A percentile compares a stretch with the other conserved stretches of the same genome.
phyloP scores from a whole-genome alignment of 2,888 invertebrate species.

The Pristionchus maxplancki region DNA sequence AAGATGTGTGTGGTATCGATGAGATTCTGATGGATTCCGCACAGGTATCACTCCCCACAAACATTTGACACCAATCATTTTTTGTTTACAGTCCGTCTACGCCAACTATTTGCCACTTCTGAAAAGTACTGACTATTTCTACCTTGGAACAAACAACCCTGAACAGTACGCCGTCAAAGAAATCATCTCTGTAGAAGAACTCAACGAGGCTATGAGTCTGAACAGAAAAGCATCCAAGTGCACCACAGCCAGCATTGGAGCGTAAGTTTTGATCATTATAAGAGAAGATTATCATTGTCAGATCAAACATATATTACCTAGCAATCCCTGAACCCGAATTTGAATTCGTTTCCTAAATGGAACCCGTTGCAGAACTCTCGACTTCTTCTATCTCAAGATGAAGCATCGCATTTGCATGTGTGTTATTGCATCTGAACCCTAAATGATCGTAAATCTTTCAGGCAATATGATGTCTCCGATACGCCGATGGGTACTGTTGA shows the following conservation, averaged over 20 bases:
- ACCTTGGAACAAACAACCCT: not conserved
- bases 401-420: not conserved
- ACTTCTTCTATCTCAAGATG: not conserved
- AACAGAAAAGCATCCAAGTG: not conserved
- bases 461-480: not conserved
- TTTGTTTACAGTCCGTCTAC: not conserved
- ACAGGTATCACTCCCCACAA: not conserved
- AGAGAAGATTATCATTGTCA: too few species aligned
- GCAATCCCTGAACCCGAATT: too few species aligned
- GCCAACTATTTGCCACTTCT: not conserved
- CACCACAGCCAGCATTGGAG: not conserved
- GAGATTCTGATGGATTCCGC: not conserved
- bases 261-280: not conserved
- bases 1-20: constrained; percentile 27
- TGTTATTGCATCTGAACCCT: not conserved
- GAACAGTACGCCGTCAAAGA: not conserved
- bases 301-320: too few species aligned
- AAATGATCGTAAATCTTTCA: not conserved
- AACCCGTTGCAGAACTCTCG: not conserved
- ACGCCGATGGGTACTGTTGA: not conserved
- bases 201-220: not conserved
- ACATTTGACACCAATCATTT: not conserved
- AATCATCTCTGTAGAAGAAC: not conserved
- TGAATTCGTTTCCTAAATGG: not conserved
- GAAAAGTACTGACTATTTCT: not conserved